These are phyloP conservation scores for Lophius piscatorius DNA, from an alignment of 2,113 vertebrate species.

Conservation along the genomic window DNA sequence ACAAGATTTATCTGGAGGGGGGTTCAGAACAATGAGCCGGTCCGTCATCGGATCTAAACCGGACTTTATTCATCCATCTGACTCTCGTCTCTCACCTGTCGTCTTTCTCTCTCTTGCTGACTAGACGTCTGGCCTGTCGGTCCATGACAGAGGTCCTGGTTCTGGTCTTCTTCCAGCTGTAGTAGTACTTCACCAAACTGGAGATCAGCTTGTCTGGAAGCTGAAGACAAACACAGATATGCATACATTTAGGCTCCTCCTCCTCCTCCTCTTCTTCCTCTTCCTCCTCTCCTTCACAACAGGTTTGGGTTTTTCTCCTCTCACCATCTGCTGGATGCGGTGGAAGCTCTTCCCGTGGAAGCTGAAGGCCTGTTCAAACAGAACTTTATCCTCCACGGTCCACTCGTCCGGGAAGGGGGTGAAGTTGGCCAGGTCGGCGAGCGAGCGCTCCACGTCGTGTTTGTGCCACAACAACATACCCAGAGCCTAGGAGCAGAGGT, in stretches of 20 bases:
- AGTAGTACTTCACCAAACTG: conserved; percentile 93
- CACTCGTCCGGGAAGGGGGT: conserved; percentile 99
- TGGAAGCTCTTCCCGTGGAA: conserved; percentile 99
- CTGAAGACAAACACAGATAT: conserved; percentile 53
- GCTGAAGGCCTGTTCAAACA: conserved; percentile 99
- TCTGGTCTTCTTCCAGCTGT: conserved; percentile 93
- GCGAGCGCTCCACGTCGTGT: conserved; percentile 97
- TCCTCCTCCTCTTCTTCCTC: no score
- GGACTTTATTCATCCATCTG: no score
- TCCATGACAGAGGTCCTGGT: conserved; percentile 93
- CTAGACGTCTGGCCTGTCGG: conserved; percentile 87
- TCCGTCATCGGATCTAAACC: no score
- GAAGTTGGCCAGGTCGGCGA: conserved; percentile 98
- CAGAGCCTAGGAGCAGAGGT: conserved; percentile 84
- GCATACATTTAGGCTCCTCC: neutral
- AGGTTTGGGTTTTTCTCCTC: conserved; percentile 3
- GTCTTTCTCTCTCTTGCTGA: conserved; percentile 88
- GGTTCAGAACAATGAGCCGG: no score
- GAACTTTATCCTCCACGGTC: conserved; percentile 98
- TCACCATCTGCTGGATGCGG: conserved; percentile 99
- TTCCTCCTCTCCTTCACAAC: no score
- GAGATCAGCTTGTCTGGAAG: conserved; percentile 91
- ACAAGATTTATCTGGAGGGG: no score
- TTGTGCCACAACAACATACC: conserved; percentile 99
- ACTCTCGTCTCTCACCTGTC: conserved; percentile 83